These are phyloP conservation scores for Plecotus auritus DNA, from an alignment of 2,113 vertebrate genomes.

Conservation along the genomic window DNA sequence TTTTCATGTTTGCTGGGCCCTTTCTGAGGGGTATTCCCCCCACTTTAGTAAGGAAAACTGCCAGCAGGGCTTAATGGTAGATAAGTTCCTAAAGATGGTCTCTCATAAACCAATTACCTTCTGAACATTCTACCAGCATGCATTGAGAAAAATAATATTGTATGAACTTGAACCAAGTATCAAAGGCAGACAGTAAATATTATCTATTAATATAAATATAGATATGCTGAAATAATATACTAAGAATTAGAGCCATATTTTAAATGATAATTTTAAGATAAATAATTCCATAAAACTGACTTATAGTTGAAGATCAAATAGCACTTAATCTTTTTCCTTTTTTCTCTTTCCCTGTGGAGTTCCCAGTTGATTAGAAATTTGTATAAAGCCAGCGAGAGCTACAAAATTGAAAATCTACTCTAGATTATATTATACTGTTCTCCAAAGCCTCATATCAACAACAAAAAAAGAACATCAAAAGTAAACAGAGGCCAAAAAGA, in stretches of 20 bases:
- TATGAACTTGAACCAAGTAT: not conserved
- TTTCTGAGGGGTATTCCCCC: not conserved
- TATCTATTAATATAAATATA: not conserved
- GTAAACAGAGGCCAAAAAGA: not conserved
- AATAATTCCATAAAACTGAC: not conserved
- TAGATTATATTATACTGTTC: not conserved
- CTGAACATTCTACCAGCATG: not conserved
- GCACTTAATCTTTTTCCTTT: not conserved
- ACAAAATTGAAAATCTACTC: not conserved
- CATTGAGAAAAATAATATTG: not conserved
- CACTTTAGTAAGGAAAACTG: constrained; percentile 46
- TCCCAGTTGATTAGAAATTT: constrained; percentile 14
- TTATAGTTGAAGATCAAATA: not conserved
- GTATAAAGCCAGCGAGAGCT: not conserved
- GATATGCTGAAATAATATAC: not conserved
- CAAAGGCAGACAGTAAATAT: not conserved
- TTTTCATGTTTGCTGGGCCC: constrained; percentile 10
- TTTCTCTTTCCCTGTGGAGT: not conserved
- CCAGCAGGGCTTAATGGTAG: not conserved
- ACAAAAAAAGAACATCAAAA: not conserved
- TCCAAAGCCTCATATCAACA: not conserved
- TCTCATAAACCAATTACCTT: not conserved
- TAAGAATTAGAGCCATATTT: not conserved
- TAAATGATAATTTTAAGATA: constrained; percentile 30
- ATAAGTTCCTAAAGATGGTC: not conserved